These are phyloP conservation scores for Decapterus maruadsi DNA, from an alignment of 2,797 vertebrate genomes.

Conservation along the genomic window DNA sequence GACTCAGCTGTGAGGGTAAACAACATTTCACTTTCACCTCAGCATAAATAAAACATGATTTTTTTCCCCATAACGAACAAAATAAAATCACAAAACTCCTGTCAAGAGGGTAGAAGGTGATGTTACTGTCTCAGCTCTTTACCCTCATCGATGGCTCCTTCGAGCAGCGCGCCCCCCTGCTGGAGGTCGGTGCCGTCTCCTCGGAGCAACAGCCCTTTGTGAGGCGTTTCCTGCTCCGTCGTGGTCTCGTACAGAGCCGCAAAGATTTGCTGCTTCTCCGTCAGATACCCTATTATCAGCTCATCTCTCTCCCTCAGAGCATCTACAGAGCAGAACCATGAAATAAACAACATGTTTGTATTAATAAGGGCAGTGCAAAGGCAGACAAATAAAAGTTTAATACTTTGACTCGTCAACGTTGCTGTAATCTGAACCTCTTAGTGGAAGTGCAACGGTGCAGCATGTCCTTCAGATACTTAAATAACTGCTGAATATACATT, in stretches of 20 bases:
- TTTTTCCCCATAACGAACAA: background rate
- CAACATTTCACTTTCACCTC: background rate
- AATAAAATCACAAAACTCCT: background rate
- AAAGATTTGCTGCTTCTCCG: slow-evolving; percentile 91
- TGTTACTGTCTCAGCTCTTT: slow-evolving; percentile 13
- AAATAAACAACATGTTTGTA: background rate
- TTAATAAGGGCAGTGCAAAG: background rate
- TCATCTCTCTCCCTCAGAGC: slow-evolving; percentile 85
- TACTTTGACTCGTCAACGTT: background rate
- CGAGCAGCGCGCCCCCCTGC: slow-evolving; percentile 88
- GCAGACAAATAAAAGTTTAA: background rate
- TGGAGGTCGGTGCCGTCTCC: slow-evolving; percentile 85
- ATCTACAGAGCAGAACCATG: slow-evolving; percentile 67
- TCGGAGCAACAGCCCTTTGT: slow-evolving; percentile 80
- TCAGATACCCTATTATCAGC: slow-evolving; percentile 85
- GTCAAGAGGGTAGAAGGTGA: background rate
- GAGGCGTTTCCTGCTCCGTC: slow-evolving; percentile 77
- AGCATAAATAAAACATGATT: background rate
- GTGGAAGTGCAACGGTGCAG: too few relatives aligned
- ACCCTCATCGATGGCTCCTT: slow-evolving; percentile 89
- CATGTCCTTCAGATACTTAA: too few relatives aligned
- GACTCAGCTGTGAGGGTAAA: background rate
- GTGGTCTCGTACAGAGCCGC: slow-evolving; percentile 82
- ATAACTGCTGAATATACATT: too few relatives aligned
- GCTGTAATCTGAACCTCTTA: background rate